Conservation (phyloP, 2,888 invertebrate species). For the Agonopterix alstromeriana region DNA sequence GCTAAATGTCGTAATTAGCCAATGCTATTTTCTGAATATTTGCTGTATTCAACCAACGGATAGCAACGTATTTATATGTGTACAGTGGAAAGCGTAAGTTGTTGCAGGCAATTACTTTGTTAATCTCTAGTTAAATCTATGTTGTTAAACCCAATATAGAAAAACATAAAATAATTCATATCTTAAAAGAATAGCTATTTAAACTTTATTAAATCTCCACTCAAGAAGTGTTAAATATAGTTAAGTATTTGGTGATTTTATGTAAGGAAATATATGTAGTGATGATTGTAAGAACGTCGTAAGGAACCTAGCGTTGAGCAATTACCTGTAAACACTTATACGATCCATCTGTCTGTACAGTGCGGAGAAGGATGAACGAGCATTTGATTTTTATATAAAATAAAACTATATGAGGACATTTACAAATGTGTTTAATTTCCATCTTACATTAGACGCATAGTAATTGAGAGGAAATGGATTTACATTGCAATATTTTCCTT, state of each 20-base stretch:
- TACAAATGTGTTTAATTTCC: slow-evolving; percentile 6
- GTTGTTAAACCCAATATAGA: too few species aligned
- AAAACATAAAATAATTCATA: too few species aligned
- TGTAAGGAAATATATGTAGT: neutral
- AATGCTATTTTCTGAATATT: slow-evolving; percentile 74
- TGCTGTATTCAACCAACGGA: slow-evolving; percentile 60
- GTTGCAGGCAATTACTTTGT: slow-evolving; percentile 6
- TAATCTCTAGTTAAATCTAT: too few species aligned
- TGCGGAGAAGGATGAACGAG: slow-evolving; percentile 62
- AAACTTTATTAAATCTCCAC: too few species aligned
- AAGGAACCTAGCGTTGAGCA: neutral
- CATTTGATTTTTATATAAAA: slow-evolving; percentile 70
- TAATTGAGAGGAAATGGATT: too few species aligned
- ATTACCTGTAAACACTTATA: slow-evolving; percentile 7
- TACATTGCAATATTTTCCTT: too few species aligned
- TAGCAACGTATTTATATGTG: slow-evolving; percentile 62
- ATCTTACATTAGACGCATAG: neutral
- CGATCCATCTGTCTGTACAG: slow-evolving; percentile 36
- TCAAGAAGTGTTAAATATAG: too few species aligned
- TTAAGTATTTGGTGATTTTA: too few species aligned
- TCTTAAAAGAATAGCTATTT: too few species aligned
- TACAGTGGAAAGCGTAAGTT: slow-evolving; percentile 9
- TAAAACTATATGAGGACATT: slow-evolving; percentile 68
- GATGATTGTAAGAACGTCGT: neutral
- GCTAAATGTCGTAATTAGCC: slow-evolving; percentile 71